phyloP scores from a whole-genome alignment of 2,797 vertebrate genomes.

The Champsocephalus esox region DNA sequence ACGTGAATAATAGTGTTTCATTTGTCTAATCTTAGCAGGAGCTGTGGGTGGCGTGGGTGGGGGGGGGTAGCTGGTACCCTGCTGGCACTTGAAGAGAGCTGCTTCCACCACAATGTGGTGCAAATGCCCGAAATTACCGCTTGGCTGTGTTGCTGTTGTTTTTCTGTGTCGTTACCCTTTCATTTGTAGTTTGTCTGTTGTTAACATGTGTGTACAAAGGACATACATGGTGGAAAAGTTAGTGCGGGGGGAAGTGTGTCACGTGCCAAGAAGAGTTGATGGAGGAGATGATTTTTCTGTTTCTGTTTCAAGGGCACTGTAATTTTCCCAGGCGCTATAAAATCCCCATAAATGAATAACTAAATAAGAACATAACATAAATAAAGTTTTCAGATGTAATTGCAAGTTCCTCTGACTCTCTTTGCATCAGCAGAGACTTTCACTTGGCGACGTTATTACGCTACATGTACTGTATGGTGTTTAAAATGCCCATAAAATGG shows the following conservation, averaged over 20 bases:
- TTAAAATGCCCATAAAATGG: slow-evolving; percentile 72
- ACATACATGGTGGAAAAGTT: slow-evolving; percentile 52
- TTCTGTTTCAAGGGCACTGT: slow-evolving; percentile 72
- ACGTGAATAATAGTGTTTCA: slow-evolving; percentile 86
- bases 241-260: slow-evolving; percentile 42
- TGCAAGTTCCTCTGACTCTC: slow-evolving; percentile 62
- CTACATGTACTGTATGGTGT: slow-evolving; percentile 40
- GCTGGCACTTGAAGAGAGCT: slow-evolving; percentile 76
- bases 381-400: slow-evolving; percentile 71
- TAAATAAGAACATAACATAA: slow-evolving; percentile 13
- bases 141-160: slow-evolving; percentile 74
- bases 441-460: slow-evolving; percentile 39
- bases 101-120: slow-evolving; percentile 74
- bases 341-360: slow-evolving; percentile 79
- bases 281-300: slow-evolving; percentile 70
- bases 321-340: slow-evolving; percentile 76
- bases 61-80: slow-evolving; percentile 62
- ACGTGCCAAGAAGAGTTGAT: slow-evolving; percentile 59
- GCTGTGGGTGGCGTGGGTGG: slow-evolving; percentile 71
- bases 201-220: slow-evolving; percentile 61
- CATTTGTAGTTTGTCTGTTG: slow-evolving; percentile 76
- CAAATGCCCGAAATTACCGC: slow-evolving; percentile 73
- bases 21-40: slow-evolving; percentile 87
- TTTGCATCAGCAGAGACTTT: slow-evolving; percentile 34
- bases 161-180: slow-evolving; percentile 62